Percentiles rank a stretch among this genome's conserved stretches.
phyloP scores from a whole-genome alignment of 2,888 invertebrate genomes.

The Caenorhabditis panamensis region DNA sequence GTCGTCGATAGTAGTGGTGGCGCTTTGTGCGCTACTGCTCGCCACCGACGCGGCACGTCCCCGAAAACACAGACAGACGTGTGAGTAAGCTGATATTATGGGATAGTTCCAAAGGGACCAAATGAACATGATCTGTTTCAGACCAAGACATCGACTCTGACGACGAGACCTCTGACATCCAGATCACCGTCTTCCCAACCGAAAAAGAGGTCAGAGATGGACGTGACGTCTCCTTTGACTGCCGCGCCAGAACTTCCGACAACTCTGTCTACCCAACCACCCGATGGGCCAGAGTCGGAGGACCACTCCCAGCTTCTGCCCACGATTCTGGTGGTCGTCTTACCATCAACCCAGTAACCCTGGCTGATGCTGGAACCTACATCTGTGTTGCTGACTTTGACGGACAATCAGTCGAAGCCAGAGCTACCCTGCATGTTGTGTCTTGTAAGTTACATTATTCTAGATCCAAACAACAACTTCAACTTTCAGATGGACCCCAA shows the following conservation, averaged over 20 bases:
- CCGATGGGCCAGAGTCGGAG: constrained; percentile 71
- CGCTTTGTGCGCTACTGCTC: constrained; percentile 47
- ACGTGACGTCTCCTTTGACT: constrained; percentile 79
- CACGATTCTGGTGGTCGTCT: constrained; percentile 76
- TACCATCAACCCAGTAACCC: constrained; percentile 72
- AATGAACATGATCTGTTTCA: constrained; percentile 18
- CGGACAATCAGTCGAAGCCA: constrained; percentile 78
- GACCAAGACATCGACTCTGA: constrained; percentile 68
- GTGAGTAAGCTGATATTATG: constrained; percentile 27
- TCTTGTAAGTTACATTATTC: constrained; percentile 72
- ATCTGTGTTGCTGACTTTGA: constrained; percentile 78
- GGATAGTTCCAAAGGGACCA: neutral
- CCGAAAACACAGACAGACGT: constrained; percentile 57
- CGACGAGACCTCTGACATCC: constrained; percentile 72
- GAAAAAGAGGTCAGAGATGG: constrained; percentile 78
- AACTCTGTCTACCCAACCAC: constrained; percentile 74
- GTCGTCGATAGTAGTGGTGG: constrained; percentile 43
- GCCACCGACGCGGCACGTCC: constrained; percentile 56
- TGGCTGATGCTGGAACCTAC: constrained; percentile 77
- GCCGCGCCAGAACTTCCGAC: constrained; percentile 78
- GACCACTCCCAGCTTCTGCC: constrained; percentile 77
- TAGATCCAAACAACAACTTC: neutral
- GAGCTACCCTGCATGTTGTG: constrained; percentile 76
- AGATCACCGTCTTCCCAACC: constrained; percentile 80
- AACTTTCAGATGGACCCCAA: constrained; percentile 76